Evolutionary conservation across 2,888 invertebrate species (phyloP).

Genomic region (Cynaeus angustus): DNA sequence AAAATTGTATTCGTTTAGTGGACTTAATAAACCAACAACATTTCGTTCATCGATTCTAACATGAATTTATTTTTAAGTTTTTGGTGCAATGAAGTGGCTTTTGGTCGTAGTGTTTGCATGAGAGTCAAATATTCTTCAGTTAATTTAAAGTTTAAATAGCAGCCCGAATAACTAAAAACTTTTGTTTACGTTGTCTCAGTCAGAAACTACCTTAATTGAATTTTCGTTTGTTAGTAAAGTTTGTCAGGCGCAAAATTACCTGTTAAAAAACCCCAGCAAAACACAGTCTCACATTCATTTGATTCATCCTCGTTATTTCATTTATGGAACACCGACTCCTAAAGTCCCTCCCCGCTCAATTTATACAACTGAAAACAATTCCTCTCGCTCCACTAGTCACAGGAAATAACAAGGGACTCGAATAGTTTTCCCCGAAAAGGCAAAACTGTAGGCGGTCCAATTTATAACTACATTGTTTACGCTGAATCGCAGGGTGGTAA

Average conservation of each 20-base stretch:
- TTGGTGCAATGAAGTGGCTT: too few relatives aligned
- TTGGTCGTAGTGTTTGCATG: too few relatives aligned
- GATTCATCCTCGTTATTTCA: background rate
- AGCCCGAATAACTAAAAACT: background rate
- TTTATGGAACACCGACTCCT: slow-evolving; percentile 7
- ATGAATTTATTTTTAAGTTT: too few relatives aligned
- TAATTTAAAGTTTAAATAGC: background rate
- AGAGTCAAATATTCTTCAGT: background rate
- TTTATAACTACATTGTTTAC: slow-evolving; percentile 38
- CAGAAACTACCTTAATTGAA: background rate
- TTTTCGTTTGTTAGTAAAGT: background rate
- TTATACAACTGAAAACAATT: slow-evolving; percentile 18
- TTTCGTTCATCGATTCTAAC: too few relatives aligned
- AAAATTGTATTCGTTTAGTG: too few relatives aligned
- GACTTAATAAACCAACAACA: too few relatives aligned
- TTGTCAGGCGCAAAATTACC: slow-evolving; percentile 3
- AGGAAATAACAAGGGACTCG: slow-evolving; percentile 24
- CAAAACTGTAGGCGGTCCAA: slow-evolving; percentile 25
- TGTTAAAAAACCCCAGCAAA: background rate
- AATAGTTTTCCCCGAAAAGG: slow-evolving; percentile 17
- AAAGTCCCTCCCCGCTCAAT: background rate
- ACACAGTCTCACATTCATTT: slow-evolving; percentile 1
- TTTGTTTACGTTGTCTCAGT: background rate
- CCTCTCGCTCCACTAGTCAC: slow-evolving; percentile 11
- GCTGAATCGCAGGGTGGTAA: slow-evolving; percentile 25